These are phyloP conservation scores for Phaonia tiefii DNA, from an alignment of 2,888 invertebrate species.

Conservation along the genomic window DNA sequence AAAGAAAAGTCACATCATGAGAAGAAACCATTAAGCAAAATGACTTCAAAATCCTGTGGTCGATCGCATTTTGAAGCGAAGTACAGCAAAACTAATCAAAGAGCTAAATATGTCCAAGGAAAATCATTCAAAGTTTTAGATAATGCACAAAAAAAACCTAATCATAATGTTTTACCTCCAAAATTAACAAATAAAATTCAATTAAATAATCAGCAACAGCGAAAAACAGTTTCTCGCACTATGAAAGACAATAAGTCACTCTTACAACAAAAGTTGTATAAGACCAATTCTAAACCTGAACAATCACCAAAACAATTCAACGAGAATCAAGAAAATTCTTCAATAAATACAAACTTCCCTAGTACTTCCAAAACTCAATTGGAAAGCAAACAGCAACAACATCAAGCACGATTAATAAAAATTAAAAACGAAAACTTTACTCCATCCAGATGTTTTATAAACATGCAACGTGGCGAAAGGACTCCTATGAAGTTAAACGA, in stretches of 20 bases:
- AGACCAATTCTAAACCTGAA: conserved; percentile 7
- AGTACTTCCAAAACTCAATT: neutral
- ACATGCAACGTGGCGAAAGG: conserved; percentile 34
- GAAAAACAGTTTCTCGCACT: neutral
- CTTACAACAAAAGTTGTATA: conserved; percentile 10
- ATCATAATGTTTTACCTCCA: neutral
- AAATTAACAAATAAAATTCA: neutral
- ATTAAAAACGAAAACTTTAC: conserved; percentile 37
- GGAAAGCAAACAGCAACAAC: neutral
- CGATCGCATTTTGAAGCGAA: neutral
- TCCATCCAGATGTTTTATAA: conserved; percentile 25
- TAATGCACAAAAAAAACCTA: neutral
- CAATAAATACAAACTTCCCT: neutral
- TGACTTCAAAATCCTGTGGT: neutral
- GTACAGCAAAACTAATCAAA: conserved; percentile 39
- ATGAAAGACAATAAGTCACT: conserved; percentile 7
- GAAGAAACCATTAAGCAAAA: neutral
- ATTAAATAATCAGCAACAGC: no score
- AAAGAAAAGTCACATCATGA: neutral
- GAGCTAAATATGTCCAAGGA: conserved; percentile 3
- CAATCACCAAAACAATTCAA: neutral
- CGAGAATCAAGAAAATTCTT: conserved; percentile 4
- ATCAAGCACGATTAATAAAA: neutral
- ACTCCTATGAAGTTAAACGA: conserved; percentile 35
- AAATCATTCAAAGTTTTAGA: neutral